phyloP scores from a whole-genome alignment of 2,888 invertebrate species.

The Crocallis elinguaria region DNA sequence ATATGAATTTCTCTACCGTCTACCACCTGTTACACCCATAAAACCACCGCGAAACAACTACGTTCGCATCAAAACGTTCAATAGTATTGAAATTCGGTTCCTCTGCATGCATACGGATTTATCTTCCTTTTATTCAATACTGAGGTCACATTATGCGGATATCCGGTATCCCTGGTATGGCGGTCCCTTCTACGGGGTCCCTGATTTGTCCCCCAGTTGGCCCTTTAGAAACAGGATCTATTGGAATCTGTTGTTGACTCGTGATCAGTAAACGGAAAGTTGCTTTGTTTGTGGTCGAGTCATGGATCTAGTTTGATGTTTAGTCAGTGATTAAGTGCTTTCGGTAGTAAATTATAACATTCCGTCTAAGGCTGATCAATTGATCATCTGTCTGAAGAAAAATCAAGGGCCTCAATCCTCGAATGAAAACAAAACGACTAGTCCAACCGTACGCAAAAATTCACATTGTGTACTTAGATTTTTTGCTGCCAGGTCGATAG shows the following conservation, averaged over 20 bases:
- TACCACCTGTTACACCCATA: slow-evolving; percentile 28
- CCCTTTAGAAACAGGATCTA: slow-evolving; percentile 33
- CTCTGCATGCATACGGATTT: slow-evolving; percentile 12
- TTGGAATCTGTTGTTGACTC: slow-evolving; percentile 14
- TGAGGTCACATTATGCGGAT: slow-evolving; percentile 27
- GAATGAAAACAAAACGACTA: slow-evolving; percentile 35
- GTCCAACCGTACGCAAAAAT: slow-evolving; percentile 23
- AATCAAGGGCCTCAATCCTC: slow-evolving; percentile 16
- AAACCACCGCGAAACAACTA: slow-evolving; percentile 19
- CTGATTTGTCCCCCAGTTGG: neutral
- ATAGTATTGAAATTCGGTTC: slow-evolving; percentile 20
- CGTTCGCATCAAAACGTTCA: slow-evolving; percentile 10
- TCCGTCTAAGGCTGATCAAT: neutral
- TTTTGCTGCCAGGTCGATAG: slow-evolving; percentile 60
- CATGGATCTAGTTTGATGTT: too few species aligned
- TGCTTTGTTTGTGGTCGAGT: neutral
- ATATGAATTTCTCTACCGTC: slow-evolving; percentile 6
- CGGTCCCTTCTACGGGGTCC: slow-evolving; percentile 1
- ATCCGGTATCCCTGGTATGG: slow-evolving; percentile 11
- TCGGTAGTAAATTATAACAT: neutral
- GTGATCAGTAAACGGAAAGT: neutral
- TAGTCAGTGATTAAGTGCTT: too few species aligned
- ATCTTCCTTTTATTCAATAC: slow-evolving; percentile 28
- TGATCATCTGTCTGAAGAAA: slow-evolving; percentile 1
- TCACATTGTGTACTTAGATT: slow-evolving; percentile 46